phyloP scores from a whole-genome alignment of 2,888 invertebrate species.

The Rugalucina vietnamica region DNA sequence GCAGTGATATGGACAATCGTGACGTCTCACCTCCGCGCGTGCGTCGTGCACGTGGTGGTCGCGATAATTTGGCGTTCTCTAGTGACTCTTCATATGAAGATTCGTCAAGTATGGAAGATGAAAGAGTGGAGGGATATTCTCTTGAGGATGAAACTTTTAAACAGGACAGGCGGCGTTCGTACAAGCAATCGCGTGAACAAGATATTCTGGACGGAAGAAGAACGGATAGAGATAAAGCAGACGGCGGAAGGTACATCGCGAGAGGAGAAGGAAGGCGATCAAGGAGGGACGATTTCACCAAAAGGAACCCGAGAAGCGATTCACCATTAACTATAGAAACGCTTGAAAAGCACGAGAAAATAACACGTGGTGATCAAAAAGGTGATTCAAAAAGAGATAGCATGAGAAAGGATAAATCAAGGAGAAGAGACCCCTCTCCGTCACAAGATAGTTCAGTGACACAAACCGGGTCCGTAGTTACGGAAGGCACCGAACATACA shows the following conservation, averaged over 20 bases:
- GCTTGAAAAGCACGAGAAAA: slow-evolving; percentile 56
- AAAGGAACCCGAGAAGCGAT: slow-evolving; percentile 62
- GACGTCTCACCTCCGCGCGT: slow-evolving; percentile 60
- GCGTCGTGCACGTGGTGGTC: slow-evolving; percentile 55
- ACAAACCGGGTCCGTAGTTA: slow-evolving; percentile 44
- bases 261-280: slow-evolving; percentile 40
- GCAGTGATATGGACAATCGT: slow-evolving; percentile 56
- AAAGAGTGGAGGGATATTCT: slow-evolving; percentile 41
- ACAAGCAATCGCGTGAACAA: slow-evolving; percentile 32
- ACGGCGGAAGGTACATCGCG: slow-evolving; percentile 29
- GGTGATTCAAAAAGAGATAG: slow-evolving; percentile 25
- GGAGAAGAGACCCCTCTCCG: slow-evolving; percentile 46
- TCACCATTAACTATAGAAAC: slow-evolving; percentile 59
- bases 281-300: slow-evolving; percentile 50
- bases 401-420: slow-evolving; percentile 29
- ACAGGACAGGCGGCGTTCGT: slow-evolving; percentile 40
- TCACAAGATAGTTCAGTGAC: slow-evolving; percentile 52
- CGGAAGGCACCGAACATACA: slow-evolving; percentile 54
- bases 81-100: slow-evolving; percentile 60
- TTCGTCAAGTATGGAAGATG: slow-evolving; percentile 58
- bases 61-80: slow-evolving; percentile 50
- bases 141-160: slow-evolving; percentile 49
- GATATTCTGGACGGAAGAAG: slow-evolving; percentile 27
- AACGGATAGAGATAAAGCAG: slow-evolving; percentile 12
- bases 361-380: slow-evolving; percentile 43